Percentiles rank a stretch among this genome's conserved stretches.
Conservation (phyloP, 2,797 vertebrate genomes). For the Uromys caudimaculatus region DNA sequence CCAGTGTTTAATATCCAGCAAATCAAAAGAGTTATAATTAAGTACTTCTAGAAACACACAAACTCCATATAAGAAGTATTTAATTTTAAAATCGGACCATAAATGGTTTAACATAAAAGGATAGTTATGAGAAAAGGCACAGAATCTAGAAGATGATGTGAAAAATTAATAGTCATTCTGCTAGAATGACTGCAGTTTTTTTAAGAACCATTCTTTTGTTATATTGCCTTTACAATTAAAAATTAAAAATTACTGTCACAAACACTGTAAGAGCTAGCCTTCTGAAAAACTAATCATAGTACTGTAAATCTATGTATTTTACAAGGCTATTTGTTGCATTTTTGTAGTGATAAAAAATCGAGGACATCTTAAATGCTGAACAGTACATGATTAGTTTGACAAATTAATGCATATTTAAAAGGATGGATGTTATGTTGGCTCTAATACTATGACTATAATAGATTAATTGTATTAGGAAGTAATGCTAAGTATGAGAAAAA, state of each 20-base stretch:
- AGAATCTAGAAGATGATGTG: background rate
- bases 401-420: conserved; percentile 52
- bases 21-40: background rate
- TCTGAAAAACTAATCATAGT: conserved; percentile 32
- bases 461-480: conserved; percentile 8
- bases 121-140: background rate
- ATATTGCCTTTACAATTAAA: conserved; percentile 63
- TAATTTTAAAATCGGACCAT: background rate
- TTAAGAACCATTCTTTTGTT: conserved; percentile 27
- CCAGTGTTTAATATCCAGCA: background rate
- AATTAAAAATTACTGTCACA: conserved; percentile 26
- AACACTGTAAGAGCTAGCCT: conserved; percentile 20
- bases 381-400: conserved; percentile 43
- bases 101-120: background rate
- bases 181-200: conserved; percentile 23
- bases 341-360: conserved; percentile 55
- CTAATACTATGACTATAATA: background rate
- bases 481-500: conserved; percentile 8
- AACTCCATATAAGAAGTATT: background rate
- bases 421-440: background rate
- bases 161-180: conserved; percentile 50
- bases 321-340: conserved; percentile 11
- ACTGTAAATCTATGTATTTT: conserved; percentile 55
- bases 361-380: conserved; percentile 33
- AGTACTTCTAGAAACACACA: background rate